A percentile compares a stretch with the other conserved stretches of the same genome.
Conservation (phyloP, 64 coral and sea anemone genomes). For the Hydrozoanthus tunicans region DNA sequence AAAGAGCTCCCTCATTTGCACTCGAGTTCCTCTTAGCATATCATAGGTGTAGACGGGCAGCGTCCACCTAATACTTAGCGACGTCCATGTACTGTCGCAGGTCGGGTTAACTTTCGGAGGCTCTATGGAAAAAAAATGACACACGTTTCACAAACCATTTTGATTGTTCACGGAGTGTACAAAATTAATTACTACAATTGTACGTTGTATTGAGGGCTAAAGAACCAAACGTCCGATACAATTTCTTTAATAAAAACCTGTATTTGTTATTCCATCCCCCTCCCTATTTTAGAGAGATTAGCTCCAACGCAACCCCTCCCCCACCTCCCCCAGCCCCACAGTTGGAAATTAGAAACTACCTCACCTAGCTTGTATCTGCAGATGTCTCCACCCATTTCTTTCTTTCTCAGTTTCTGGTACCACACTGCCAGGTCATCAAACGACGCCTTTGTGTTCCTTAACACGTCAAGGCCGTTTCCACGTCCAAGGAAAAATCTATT, state of each 20-base stretch:
- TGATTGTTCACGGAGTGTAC: neutral
- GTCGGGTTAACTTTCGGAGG: neutral
- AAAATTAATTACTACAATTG: neutral
- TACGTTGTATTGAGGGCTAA: no score
- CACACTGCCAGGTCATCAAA: conserved; percentile 53
- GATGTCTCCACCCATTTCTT: conserved; percentile 21
- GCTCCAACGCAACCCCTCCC: no score
- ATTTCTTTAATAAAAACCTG: no score
- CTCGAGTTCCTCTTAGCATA: conserved; percentile 12
- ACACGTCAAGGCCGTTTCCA: conserved; percentile 14
- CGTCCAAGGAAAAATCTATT: conserved; percentile 19
- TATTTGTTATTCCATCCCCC: no score
- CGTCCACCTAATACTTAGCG: conserved; percentile 5
- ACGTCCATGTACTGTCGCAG: conserved; percentile 23
- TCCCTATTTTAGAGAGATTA: no score
- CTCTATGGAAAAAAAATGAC: neutral
- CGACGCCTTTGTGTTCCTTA: conserved; percentile 9
- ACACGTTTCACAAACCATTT: neutral
- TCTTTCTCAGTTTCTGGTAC: conserved; percentile 32
- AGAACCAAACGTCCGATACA: no score
- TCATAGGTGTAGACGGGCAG: conserved; percentile 36
- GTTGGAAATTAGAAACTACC: neutral
- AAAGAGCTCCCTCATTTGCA: neutral
- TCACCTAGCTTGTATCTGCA: conserved; percentile 45
- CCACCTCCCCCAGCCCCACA: no score